A percentile compares a stretch with the other conserved stretches of the same genome.
Evolutionary conservation across 2,113 vertebrate species (phyloP).

Genomic region (Scopus umbretta): DNA sequence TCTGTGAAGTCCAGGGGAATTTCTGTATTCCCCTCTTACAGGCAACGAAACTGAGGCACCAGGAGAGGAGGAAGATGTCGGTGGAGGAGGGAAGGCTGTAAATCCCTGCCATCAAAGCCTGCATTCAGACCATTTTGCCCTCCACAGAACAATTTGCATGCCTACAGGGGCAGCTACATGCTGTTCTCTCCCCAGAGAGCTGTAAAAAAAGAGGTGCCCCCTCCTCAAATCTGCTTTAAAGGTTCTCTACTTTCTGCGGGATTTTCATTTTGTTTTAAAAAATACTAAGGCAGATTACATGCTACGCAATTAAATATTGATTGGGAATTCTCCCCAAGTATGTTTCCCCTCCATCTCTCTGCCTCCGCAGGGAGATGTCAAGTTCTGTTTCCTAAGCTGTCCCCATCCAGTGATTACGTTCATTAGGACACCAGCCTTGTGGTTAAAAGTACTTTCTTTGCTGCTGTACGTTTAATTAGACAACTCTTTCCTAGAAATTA

Average conservation of each 20-base stretch:
- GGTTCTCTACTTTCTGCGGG: not conserved
- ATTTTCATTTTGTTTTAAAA: not conserved
- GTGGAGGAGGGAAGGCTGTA: not conserved
- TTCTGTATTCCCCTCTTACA: not conserved
- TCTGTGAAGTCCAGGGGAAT: not conserved
- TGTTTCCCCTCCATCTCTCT: slow-evolving; percentile 58
- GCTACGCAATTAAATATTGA: slow-evolving; percentile 77
- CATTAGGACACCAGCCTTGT: slow-evolving; percentile 79
- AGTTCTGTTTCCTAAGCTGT: slow-evolving; percentile 75
- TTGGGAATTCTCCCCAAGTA: slow-evolving; percentile 69
- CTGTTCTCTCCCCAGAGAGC: not conserved
- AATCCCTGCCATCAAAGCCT: not conserved
- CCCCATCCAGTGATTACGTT: slow-evolving; percentile 76
- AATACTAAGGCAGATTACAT: slow-evolving; percentile 54
- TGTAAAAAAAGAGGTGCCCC: not conserved
- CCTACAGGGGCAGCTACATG: not conserved
- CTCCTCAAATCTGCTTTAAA: slow-evolving; percentile 8
- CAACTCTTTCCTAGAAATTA: slow-evolving; percentile 80
- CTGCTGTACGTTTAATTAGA: slow-evolving; percentile 79
- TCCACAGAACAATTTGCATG: not conserved
- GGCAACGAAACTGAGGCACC: not conserved
- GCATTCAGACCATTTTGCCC: not conserved
- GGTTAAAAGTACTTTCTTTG: slow-evolving; percentile 74
- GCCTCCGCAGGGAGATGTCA: slow-evolving; percentile 61
- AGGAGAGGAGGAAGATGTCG: not conserved